phyloP scores from a whole-genome alignment of 2,797 vertebrate species.

The Fistularia tabacaria region DNA sequence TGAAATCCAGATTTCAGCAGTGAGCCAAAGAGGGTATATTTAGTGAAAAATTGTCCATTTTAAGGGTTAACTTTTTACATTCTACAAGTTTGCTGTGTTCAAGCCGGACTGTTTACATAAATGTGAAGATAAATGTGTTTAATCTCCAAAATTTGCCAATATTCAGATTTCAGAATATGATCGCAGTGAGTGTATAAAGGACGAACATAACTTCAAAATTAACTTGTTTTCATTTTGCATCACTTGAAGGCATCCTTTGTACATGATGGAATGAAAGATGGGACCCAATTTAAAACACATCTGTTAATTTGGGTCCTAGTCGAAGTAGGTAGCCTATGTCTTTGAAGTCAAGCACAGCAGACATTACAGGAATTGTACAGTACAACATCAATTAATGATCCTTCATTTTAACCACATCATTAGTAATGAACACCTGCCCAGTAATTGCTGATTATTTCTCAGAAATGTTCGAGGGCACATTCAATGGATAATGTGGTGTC shows the following conservation, averaged over 20 bases:
- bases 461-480: constrained; percentile 27
- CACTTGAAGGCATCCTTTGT: constrained; percentile 29
- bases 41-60: no score
- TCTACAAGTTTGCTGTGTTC: no score
- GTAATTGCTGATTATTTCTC: constrained; percentile 53
- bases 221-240: constrained; percentile 32
- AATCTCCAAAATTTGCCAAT: no score
- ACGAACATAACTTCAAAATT: constrained; percentile 34
- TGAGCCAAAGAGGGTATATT: constrained; percentile 2
- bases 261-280: constrained; percentile 46
- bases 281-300: constrained; percentile 58
- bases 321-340: constrained; percentile 39
- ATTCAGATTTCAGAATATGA: no score
- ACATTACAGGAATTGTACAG: constrained; percentile 24
- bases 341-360: constrained; percentile 54
- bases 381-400: constrained; percentile 54
- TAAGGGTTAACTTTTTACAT: no score
- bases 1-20: constrained; percentile 4
- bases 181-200: no score
- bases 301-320: constrained; percentile 56
- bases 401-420: constrained; percentile 38
- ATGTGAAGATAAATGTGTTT: no score
- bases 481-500: constrained; percentile 39
- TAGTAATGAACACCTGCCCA: constrained; percentile 26
- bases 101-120: no score